These are phyloP conservation scores for Allygus modestus DNA, from an alignment of 2,888 invertebrate genomes.

Conservation along the genomic window DNA sequence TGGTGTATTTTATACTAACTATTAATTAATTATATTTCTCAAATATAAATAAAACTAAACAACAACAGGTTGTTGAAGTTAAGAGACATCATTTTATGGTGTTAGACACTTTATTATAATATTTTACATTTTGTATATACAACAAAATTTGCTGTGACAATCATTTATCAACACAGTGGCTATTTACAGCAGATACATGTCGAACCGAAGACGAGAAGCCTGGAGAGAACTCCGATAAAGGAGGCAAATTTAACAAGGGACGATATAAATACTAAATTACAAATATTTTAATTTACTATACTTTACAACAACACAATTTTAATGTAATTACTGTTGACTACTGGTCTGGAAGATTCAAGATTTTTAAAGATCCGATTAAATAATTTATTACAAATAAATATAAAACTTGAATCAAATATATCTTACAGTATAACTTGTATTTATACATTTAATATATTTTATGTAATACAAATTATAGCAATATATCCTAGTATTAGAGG, in stretches of 20 bases:
- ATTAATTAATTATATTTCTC: no score
- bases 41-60: no score
- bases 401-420: not conserved
- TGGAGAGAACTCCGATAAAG: not conserved
- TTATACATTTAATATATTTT: no score
- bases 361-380: not conserved
- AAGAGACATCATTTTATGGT: not conserved
- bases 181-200: slow-evolving; percentile 48
- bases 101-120: slow-evolving; percentile 57
- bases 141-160: slow-evolving; percentile 53
- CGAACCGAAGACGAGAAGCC: not conserved
- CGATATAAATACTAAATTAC: not conserved
- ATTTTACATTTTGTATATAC: slow-evolving; percentile 60
- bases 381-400: not conserved
- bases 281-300: not conserved
- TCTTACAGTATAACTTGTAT: no score
- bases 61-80: no score
- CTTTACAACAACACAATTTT: not conserved
- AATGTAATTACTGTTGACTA: not conserved
- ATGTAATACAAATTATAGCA: no score
- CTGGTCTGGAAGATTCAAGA: slow-evolving; percentile 21
- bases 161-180: slow-evolving; percentile 57
- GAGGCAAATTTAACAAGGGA: not conserved
- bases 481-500: no score
- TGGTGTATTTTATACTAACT: no score